These are phyloP conservation scores for Chelidonichthys spinosus DNA, from an alignment of 2,797 vertebrate species.

Conservation along the genomic window DNA sequence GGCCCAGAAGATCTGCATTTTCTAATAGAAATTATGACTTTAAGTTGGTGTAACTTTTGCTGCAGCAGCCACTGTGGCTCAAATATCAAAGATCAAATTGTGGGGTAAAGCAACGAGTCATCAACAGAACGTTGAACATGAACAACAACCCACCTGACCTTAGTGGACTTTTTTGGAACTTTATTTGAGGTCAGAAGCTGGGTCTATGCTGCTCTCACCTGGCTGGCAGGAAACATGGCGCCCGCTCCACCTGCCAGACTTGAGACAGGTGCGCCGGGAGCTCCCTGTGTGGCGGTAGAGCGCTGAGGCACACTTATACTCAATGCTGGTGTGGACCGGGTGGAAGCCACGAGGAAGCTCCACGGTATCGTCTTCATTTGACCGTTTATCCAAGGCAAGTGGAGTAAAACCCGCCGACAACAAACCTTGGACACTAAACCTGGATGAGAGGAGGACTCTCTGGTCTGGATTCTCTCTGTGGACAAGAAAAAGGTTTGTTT, in stretches of 20 bases:
- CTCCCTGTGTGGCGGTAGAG: slow-evolving; percentile 89
- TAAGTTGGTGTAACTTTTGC: no score
- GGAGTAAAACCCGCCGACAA: slow-evolving; percentile 49
- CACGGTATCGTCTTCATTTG: slow-evolving; percentile 68
- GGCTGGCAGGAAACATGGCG: slow-evolving; percentile 89
- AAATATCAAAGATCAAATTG: no score
- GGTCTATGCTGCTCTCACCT: slow-evolving; percentile 82
- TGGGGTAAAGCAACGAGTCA: no score
- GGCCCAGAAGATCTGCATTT: background rate
- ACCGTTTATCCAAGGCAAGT: background rate
- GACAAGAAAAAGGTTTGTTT: slow-evolving; percentile 21
- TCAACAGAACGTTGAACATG: no score
- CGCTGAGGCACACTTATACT: slow-evolving; percentile 88
- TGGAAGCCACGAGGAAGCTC: slow-evolving; percentile 87
- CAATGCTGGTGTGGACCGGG: slow-evolving; percentile 87
- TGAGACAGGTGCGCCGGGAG: slow-evolving; percentile 89
- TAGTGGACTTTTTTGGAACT: no score
- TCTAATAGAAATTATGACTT: no score
- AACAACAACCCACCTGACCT: no score
- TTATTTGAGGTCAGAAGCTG: background rate
- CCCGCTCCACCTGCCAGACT: slow-evolving; percentile 93
- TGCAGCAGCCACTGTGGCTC: no score
- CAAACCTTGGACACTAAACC: slow-evolving; percentile 73
- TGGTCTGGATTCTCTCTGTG: slow-evolving; percentile 84
- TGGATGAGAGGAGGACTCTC: slow-evolving; percentile 18